These are phyloP conservation scores for Halocaridina rubra DNA, from an alignment of 2,888 invertebrate genomes.

Conservation along the genomic window DNA sequence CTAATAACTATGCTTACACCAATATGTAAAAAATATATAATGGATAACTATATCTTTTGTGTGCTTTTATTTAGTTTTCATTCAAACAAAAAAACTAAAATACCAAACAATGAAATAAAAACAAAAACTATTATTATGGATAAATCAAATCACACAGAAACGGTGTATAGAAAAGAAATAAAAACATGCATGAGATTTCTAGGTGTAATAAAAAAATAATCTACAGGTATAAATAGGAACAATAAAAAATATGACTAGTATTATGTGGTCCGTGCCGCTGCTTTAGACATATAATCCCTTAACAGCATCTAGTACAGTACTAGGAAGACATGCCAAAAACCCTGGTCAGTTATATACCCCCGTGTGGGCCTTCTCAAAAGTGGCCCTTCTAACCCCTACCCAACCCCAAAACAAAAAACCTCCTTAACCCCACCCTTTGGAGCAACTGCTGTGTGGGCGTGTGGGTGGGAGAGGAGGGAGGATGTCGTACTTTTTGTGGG, in stretches of 20 bases:
- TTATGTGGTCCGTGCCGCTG: constrained; percentile 32
- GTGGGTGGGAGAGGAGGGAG: constrained; percentile 45
- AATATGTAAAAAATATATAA: too few relatives aligned
- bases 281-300: neutral
- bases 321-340: neutral
- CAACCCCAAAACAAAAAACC: constrained; percentile 22
- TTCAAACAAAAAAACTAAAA: constrained; percentile 44
- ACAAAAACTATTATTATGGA: constrained; percentile 41
- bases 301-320: neutral
- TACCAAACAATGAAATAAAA: too few relatives aligned
- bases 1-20: too few relatives aligned
- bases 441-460: constrained; percentile 45
- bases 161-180: constrained; percentile 48
- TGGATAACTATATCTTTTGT: too few relatives aligned
- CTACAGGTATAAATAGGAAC: neutral
- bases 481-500: too few relatives aligned
- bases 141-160: constrained; percentile 48
- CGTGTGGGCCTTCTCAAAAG: neutral
- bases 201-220: constrained; percentile 15
- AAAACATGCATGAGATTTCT: constrained; percentile 51
- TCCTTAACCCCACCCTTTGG: neutral
- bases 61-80: constrained; percentile 35
- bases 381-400: neutral
- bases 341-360: neutral
- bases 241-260: too few relatives aligned